phyloP scores from a whole-genome alignment of 2,797 vertebrate species.

The Mormyrops boulengeri region DNA sequence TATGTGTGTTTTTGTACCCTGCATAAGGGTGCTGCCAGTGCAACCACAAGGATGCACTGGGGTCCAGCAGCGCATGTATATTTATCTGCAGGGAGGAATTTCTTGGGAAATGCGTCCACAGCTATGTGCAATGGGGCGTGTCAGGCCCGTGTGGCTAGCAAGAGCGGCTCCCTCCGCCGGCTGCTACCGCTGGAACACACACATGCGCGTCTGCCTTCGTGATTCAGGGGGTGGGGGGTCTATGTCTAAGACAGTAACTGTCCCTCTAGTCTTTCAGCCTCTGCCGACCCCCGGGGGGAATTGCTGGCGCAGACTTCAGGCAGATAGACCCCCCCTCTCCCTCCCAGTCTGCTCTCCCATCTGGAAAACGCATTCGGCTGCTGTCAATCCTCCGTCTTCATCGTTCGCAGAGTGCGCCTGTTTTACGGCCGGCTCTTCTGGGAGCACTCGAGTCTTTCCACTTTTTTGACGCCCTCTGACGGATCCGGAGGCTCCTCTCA shows the following conservation, averaged over 20 bases:
- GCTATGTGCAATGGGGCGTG: conserved; percentile 8
- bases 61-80: not conserved
- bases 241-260: conserved; percentile 16
- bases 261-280: conserved; percentile 20
- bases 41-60: not conserved
- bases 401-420: conserved; percentile 19
- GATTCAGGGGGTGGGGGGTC: not conserved
- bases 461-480: not conserved
- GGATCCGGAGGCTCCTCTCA: conserved; percentile 8
- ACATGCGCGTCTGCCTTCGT: not conserved
- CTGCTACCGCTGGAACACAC: not conserved
- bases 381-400: conserved; percentile 22
- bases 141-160: not conserved
- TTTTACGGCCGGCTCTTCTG: conserved; percentile 21
- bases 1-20: not conserved
- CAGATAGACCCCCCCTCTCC: not conserved
- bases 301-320: not conserved
- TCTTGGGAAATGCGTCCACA: conserved; percentile 16
- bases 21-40: not conserved
- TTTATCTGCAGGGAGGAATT: conserved; percentile 6
- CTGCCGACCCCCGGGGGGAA: not conserved
- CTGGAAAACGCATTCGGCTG: conserved; percentile 26
- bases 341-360: conserved; percentile 12
- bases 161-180: not conserved
- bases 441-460: conserved; percentile 19